A percentile compares a stretch with the other conserved stretches of the same genome.
phyloP scores from a whole-genome alignment of 1,140 invertebrate genomes.

The Cataglyphis hispanica region DNA sequence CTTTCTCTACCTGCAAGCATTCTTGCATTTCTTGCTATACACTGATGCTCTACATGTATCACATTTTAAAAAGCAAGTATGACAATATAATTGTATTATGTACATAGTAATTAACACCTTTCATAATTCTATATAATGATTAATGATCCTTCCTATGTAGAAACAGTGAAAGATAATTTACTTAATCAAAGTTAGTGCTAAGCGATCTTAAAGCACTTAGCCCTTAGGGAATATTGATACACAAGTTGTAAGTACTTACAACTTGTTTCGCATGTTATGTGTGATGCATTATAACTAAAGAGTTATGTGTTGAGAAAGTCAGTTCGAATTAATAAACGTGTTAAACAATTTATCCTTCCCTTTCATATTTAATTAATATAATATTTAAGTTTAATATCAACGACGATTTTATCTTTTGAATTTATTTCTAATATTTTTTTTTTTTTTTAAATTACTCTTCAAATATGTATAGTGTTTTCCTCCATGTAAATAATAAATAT shows the following conservation, averaged over 20 bases:
- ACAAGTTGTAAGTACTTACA: slow-evolving; percentile 48
- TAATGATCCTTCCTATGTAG: slow-evolving; percentile 11
- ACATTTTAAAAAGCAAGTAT: slow-evolving; percentile 1
- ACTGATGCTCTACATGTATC: neutral
- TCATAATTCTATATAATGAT: slow-evolving; percentile 22
- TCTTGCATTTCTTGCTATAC: slow-evolving; percentile 40
- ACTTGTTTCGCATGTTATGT: slow-evolving; percentile 20
- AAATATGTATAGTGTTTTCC: neutral
- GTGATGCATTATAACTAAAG: slow-evolving; percentile 17
- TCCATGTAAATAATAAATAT: slow-evolving; percentile 3
- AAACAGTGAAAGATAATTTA: slow-evolving; percentile 34
- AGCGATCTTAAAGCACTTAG: slow-evolving; percentile 37
- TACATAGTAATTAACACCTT: slow-evolving; percentile 26
- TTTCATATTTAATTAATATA: neutral
- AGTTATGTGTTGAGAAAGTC: slow-evolving; percentile 1
- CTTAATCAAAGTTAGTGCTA: slow-evolving; percentile 24
- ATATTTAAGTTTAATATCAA: neutral
- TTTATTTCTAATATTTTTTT: neutral
- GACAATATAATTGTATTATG: slow-evolving; percentile 11
- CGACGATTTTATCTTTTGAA: neutral
- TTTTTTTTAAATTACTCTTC: neutral
- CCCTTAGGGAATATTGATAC: slow-evolving; percentile 31
- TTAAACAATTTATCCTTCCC: neutral
- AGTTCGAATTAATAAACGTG: slow-evolving; percentile 10
- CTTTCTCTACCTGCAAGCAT: neutral